phyloP scores from a whole-genome alignment of 2,888 invertebrate genomes.

The Artemia sinica region DNA sequence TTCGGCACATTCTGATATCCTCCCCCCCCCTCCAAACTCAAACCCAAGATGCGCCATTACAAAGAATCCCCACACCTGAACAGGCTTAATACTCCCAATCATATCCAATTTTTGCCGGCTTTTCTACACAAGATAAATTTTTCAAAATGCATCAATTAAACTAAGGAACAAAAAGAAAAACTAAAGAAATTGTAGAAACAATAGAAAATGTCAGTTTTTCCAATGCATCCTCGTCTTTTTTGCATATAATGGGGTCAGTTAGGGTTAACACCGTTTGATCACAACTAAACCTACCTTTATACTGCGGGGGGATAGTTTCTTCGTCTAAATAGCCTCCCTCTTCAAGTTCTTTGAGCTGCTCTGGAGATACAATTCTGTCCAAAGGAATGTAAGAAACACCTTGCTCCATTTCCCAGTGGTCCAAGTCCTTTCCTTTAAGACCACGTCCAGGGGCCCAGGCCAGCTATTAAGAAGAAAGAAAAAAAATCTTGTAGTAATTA shows the following conservation, averaged over 20 bases:
- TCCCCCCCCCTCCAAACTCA: no score
- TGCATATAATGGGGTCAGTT: background rate
- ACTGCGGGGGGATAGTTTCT: conserved; percentile 71
- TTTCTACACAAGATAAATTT: no score
- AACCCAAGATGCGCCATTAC: no score
- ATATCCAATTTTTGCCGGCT: no score
- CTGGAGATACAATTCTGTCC: conserved; percentile 53
- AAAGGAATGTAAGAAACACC: conserved; percentile 91
- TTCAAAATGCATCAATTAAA: no score
- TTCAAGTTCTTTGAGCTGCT: conserved; percentile 54
- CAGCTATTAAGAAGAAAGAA: conserved; percentile 40
- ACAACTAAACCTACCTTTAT: conserved; percentile 38
- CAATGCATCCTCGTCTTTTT: no score
- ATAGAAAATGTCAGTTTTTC: no score
- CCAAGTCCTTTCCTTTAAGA: conserved; percentile 85
- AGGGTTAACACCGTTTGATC: background rate
- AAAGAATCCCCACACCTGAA: no score
- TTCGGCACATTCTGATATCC: no score
- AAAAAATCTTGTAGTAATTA: conserved; percentile 12
- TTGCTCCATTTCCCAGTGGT: conserved; percentile 87
- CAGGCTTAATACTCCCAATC: no score
- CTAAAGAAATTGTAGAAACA: no score
- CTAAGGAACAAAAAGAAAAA: no score
- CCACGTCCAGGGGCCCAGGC: conserved; percentile 97
- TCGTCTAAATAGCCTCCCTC: conserved; percentile 88